These are phyloP conservation scores for Xylocampa areola DNA, from an alignment of 2,888 invertebrate genomes.

Conservation along the genomic window DNA sequence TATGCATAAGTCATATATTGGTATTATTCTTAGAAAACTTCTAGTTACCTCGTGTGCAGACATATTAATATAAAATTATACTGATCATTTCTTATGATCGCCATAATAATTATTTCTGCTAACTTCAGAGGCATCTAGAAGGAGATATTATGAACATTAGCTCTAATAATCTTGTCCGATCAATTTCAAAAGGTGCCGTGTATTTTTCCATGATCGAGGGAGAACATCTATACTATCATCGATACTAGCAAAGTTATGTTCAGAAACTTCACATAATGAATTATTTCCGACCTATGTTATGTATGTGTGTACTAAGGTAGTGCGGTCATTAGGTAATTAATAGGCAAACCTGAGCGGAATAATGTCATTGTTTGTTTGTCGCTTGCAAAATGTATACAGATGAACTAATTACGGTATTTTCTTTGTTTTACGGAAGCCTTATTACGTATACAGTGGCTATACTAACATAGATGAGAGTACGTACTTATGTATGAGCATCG, in stretches of 20 bases:
- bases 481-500: too few relatives aligned
- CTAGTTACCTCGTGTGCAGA: too few relatives aligned
- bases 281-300: background rate
- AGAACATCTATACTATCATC: constrained; percentile 15
- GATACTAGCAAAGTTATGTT: background rate
- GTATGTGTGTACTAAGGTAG: background rate
- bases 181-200: constrained; percentile 4
- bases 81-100: background rate
- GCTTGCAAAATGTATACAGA: constrained; percentile 21
- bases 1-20: too few relatives aligned
- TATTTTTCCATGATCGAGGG: constrained; percentile 24
- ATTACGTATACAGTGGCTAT: background rate
- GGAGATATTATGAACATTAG: constrained; percentile 10
- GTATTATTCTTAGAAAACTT: too few relatives aligned
- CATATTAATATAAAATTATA: constrained; percentile 1
- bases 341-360: constrained; percentile 23
- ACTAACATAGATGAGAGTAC: background rate
- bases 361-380: constrained; percentile 24
- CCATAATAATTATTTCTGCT: constrained; percentile 7
- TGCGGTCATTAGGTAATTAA: constrained; percentile 19
- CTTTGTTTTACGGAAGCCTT: constrained; percentile 16
- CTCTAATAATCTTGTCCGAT: constrained; percentile 2
- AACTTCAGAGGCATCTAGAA: constrained; percentile 21
- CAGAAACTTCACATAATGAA: background rate
- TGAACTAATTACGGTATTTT: constrained; percentile 23